phyloP scores from a whole-genome alignment of 2,797 vertebrate species.

The Balearica regulorum region DNA sequence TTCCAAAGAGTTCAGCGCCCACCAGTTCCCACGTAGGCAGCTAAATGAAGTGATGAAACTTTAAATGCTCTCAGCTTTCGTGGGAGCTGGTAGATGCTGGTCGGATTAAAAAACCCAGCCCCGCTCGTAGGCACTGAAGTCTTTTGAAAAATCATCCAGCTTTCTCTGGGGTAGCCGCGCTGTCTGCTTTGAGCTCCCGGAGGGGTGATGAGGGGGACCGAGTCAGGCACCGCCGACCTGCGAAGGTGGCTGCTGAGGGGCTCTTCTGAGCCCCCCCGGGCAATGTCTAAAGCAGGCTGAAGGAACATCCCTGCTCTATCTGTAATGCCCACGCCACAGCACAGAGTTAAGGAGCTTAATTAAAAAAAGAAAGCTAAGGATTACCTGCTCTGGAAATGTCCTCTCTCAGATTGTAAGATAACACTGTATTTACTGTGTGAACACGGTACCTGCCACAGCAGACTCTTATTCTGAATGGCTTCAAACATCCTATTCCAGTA shows the following conservation, averaged over 20 bases:
- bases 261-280: not conserved
- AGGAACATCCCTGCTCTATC: not conserved
- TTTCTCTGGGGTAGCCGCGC: not conserved
- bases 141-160: not conserved
- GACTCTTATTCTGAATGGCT: not conserved
- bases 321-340: not conserved
- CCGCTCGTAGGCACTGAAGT: not conserved
- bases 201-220: not conserved
- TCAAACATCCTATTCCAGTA: not conserved
- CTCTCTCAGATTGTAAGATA: not conserved
- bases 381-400: not conserved
- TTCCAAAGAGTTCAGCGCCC: constrained; percentile 7
- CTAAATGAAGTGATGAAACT: constrained; percentile 58
- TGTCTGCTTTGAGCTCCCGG: not conserved
- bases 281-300: not conserved
- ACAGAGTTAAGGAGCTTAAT: not conserved
- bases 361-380: not conserved
- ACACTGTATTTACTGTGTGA: not conserved
- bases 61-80: not conserved
- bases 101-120: not conserved
- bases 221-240: not conserved
- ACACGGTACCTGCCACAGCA: not conserved
- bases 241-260: not conserved
- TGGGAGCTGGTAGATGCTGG: not conserved
- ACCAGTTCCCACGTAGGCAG: constrained; percentile 21